These are phyloP conservation scores for Zoanthus sansibaricus DNA, from an alignment of 92 coral and sea anemone species.

Conservation along the genomic window DNA sequence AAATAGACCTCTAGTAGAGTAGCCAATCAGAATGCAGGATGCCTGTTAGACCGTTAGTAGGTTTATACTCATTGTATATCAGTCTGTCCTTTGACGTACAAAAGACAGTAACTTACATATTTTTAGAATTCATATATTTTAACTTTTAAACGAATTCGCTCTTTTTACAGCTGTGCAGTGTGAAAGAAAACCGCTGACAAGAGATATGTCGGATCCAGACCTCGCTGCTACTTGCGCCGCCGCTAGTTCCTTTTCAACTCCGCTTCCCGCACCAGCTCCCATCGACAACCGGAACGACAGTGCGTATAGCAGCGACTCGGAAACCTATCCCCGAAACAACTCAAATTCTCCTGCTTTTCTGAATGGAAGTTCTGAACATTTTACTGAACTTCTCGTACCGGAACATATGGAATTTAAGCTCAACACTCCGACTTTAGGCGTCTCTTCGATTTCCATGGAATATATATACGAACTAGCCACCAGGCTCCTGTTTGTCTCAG, in stretches of 20 bases:
- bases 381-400: constrained; percentile 58
- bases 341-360: background rate
- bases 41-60: too few species aligned
- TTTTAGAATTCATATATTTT: too few species aligned
- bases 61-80: too few species aligned
- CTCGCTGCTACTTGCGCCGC: background rate
- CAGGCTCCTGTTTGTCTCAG: constrained; percentile 91
- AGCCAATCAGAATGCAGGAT: too few species aligned
- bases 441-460: constrained; percentile 87
- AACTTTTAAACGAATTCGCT: background rate
- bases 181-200: constrained; percentile 79
- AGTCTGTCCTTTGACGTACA: background rate
- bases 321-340: background rate
- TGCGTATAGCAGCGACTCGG: constrained; percentile 39
- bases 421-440: constrained; percentile 75
- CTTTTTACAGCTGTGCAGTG: constrained; percentile 86
- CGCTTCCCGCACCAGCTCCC: background rate
- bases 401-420: constrained; percentile 81
- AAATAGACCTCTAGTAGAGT: too few species aligned
- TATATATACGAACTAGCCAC: constrained; percentile 98
- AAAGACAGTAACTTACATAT: background rate
- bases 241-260: constrained; percentile 9
- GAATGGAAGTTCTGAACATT: background rate
- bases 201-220: background rate
- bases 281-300: constrained; percentile 34